Base-by-base conservation (phyloP, 2,797 vertebrate species). In the Tapirus indicus region DNA sequence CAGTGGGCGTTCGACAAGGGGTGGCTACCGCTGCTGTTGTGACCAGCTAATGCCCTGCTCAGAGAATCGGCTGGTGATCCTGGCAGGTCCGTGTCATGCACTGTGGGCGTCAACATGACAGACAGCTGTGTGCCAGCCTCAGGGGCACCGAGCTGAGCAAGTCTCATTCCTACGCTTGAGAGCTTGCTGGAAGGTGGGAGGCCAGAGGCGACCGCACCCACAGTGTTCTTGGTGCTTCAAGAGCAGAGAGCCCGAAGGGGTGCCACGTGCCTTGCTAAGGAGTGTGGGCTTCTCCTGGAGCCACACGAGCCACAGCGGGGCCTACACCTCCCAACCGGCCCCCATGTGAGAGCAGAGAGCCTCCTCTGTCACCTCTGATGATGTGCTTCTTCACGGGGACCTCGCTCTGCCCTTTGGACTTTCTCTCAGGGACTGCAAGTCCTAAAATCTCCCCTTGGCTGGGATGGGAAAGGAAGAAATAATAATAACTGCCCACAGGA, bases 201-300 rank as follows among this genome's bases (percentile, higher is more conserved):
- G 49, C 71, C 88, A 41, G 49, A 17, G 0, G 14, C 4, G 1
- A 38, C 21, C 16, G 6, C 35, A 7, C 29, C 62, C 75, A 49
- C 0, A 1, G 44, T 27, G n/a, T 1, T 11, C 62, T n/a, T 7
- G 60, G 62, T 41, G 44, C 64, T 56, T n/a, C 14, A 9, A 62
- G 68, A 58, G 23, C 8, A 0, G n/a, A 44, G 38, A 41, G 32
- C 29, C 17, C 1, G 0, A 0, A 44, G 44, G 21, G 62, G 14
- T 18, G 35, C 62, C 27, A 3, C 0, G 0, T 14, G 49, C 47
- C n/a, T 78, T 35, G n/a, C 69, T 64, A 8, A 60, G 84, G 47
- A n/a, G 32, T 2, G 13, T 60, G 62, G 38, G 35, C 62, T 71
- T 44, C 68, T 71, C n/a, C 49, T 35, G 17, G 68, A 68, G 74